These are phyloP conservation scores for Centropus unirufus DNA, from an alignment of 2,113 vertebrate genomes.

Conservation along the genomic window DNA sequence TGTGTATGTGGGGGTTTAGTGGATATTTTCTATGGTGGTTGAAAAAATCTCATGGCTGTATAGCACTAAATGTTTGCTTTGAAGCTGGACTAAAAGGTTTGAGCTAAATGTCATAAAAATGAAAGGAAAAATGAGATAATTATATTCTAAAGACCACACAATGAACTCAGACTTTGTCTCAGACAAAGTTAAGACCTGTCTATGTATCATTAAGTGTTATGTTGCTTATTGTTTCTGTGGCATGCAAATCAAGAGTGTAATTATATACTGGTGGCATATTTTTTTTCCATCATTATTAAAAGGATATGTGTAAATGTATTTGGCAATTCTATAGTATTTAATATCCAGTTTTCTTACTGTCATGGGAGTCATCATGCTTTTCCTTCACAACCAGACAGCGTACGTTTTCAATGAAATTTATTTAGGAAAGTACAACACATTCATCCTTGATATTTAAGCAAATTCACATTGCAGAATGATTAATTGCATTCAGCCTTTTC, in stretches of 20 bases:
- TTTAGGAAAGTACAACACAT: slow-evolving; percentile 45
- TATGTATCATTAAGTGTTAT: background rate
- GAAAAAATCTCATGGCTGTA: background rate
- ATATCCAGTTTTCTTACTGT: slow-evolving; percentile 10
- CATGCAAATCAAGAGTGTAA: background rate
- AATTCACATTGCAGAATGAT: slow-evolving; percentile 46
- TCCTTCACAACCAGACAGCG: background rate
- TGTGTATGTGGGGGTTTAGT: background rate
- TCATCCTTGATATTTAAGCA: slow-evolving; percentile 61
- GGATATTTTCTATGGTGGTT: background rate
- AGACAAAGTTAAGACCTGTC: background rate
- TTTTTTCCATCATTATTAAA: background rate
- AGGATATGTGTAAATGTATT: background rate
- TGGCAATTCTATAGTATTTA: background rate
- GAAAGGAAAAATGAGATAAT: background rate
- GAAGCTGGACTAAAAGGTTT: background rate
- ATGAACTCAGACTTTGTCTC: background rate
- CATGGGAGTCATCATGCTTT: background rate
- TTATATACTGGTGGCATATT: background rate
- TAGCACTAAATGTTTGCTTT: background rate
- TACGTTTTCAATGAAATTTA: slow-evolving; percentile 49
- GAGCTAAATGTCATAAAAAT: background rate
- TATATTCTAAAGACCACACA: background rate
- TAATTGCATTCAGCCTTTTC: slow-evolving; percentile 69
- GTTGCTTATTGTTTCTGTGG: background rate